Evolutionary conservation across 2,113 vertebrate species (phyloP), one percentile per base, ranked within the genome.

Genomic region (Catharus minimus): DNA sequence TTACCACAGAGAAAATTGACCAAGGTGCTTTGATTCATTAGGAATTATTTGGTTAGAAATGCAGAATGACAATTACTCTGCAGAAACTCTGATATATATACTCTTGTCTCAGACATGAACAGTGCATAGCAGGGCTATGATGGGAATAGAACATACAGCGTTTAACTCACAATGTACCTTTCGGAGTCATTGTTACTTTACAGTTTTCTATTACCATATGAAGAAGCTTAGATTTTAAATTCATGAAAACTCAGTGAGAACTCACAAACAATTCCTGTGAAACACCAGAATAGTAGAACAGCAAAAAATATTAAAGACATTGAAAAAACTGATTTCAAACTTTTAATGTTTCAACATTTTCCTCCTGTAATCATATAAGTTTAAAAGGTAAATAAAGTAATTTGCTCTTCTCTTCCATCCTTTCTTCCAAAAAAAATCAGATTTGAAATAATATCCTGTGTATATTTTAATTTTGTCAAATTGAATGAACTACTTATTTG

Each of bases 91-190:
- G 16, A 18, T 11, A 3, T 53, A 17, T 14, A 43, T 4, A 12
- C 14, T 17, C 79, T 75, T 79, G 10, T 22, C 44, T 76, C 15
- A 23, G 30, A 30, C 9, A 21, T 21, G 5, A 39, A 11, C 20
- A 61, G 50, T 5, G 4, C 14, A 15, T 49, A 27, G 15, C 47
- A 72, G 6, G 10, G 1, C 5, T 67, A 33, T 67, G 18, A 19
- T 0, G 1, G 49, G 5, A 5, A 5, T 3, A 39, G 22, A 80
- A 68, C 2, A 72, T 19, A 36, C 0, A 50, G 4, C 15, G 4
- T 46, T 20, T 56, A 33, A 82, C 32, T 33, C 23, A 38, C 8
- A 67, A 30, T 11, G 39, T 28, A 7, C 4, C 13, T 80, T 60
- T 72, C 33, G 13, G 13, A 78, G 1, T 39, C 5, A 3, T 32